Base-by-base conservation (phyloP, 2,888 invertebrate genomes). In the Pegoplata infirma region DNA sequence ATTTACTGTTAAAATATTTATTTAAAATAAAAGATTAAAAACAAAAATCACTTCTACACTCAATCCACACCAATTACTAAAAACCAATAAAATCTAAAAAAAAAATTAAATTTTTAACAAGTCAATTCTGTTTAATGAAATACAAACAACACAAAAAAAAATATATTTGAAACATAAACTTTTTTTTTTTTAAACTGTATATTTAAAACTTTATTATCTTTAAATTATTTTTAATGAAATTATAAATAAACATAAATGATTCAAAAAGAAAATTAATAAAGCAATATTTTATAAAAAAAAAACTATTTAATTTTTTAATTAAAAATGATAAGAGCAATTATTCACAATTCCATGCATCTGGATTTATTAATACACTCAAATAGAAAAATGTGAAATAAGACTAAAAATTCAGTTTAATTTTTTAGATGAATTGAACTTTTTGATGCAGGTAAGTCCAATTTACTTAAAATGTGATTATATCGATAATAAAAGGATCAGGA, bases 51-150 rank as follows among this genome's bases (percentile, higher is more conserved):
- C 44, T 21, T 19, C n/a, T 6, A 28, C n/a, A 12, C 10, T 19
- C 12, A 28, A 44, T 19, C 23, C 40, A 53, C 23, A 64, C 64
- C 14, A 58, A 58, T 64, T 58, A 77, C 51, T 12, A 23, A 8
- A 14, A 36, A 40, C 21, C 56, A 61, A 32, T 40, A 58, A 46
- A 56, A 56, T n/a, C 14, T 23, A 28, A 55, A 63, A 19, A 23
- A 44, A 63, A 21, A 25, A 53, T 53, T 23, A 23, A 67, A 17
- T 49, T 64, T 53, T 46, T 36, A 71, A 66, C 64, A 63, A 75
- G 79, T 79, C 79, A 79, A 79, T 79, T 79, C 66, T 12, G 36
- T 71, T 71, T 71, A 75, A 79, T 71, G 40, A 12, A n/a, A n/a
- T n/a, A n/a, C n/a, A n/a, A n/a, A n/a, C n/a, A n/a, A n/a, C n/a